phyloP scores from a whole-genome alignment of 2,888 invertebrate genomes.

The Stramonita haemastoma region DNA sequence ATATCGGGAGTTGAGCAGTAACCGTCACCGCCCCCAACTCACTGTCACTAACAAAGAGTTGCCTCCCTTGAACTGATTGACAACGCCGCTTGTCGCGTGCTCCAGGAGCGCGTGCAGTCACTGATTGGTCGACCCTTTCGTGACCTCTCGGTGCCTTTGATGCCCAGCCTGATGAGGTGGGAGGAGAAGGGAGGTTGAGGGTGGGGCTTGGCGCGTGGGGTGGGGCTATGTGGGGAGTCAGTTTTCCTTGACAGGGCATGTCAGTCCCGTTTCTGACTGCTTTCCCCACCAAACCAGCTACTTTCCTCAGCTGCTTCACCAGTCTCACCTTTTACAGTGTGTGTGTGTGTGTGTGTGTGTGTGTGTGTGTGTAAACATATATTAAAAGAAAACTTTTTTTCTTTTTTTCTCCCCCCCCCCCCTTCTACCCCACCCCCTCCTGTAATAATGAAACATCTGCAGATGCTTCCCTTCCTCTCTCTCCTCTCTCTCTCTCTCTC shows the following conservation, averaged over 20 bases:
- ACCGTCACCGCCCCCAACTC: not conserved
- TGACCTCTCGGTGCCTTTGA: conserved; percentile 15
- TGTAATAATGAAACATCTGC: too few species aligned
- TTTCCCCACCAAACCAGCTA: too few species aligned
- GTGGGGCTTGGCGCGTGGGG: conserved; percentile 19
- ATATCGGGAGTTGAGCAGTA: not conserved
- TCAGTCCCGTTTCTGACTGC: too few species aligned
- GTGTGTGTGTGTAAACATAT: not conserved
- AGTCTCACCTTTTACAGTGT: too few species aligned
- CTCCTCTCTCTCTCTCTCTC: not conserved
- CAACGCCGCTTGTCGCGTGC: conserved; percentile 10
- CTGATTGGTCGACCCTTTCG: conserved; percentile 11
- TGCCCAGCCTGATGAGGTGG: not conserved
- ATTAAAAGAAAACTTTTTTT: not conserved
- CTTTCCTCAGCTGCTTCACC: too few species aligned
- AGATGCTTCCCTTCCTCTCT: too few species aligned
- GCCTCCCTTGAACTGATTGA: conserved; percentile 18
- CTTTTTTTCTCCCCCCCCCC: too few species aligned
- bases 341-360: too few species aligned
- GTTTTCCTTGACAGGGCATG: too few species aligned
- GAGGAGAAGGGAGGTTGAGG: conserved; percentile 9
- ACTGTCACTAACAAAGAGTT: not conserved
- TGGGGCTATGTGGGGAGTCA: conserved; percentile 3
- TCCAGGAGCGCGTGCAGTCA: not conserved
- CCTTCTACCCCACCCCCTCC: too few species aligned